Evolutionary conservation across 64 coral and sea anemone species (phyloP).

Genomic region (Stichodactyla mertensii): DNA sequence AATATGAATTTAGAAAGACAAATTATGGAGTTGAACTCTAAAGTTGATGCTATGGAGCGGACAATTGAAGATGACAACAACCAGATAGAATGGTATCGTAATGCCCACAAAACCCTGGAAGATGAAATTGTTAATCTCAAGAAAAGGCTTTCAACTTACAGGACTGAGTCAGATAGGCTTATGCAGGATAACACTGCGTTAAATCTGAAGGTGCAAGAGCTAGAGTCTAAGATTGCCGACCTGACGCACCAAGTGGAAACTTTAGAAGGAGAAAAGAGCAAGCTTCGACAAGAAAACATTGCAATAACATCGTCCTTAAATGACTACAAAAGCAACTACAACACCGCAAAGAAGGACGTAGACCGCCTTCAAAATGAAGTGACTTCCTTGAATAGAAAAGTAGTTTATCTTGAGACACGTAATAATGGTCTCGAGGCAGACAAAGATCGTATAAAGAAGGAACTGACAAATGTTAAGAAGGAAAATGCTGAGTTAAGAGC

Average conservation of each 20-base stretch:
- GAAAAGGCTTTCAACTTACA: slow-evolving; percentile 45
- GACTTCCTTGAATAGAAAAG: slow-evolving; percentile 59
- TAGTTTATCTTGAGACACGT: slow-evolving; percentile 66
- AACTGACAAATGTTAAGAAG: slow-evolving; percentile 56
- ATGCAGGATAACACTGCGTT: slow-evolving; percentile 62
- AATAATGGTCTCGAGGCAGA: slow-evolving; percentile 73
- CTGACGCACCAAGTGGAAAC: slow-evolving; percentile 61
- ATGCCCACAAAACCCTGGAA: slow-evolving; percentile 51
- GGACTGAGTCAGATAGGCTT: slow-evolving; percentile 74
- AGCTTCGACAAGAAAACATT: slow-evolving; percentile 72
- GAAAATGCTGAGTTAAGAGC: slow-evolving; percentile 80
- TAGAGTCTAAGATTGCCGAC: slow-evolving; percentile 63
- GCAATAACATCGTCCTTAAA: slow-evolving; percentile 46
- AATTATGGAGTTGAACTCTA: slow-evolving; percentile 53
- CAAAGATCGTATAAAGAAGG: slow-evolving; percentile 78
- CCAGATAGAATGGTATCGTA: slow-evolving; percentile 86
- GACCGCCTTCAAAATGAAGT: slow-evolving; percentile 89
- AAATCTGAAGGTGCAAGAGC: slow-evolving; percentile 67
- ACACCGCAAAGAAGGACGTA: slow-evolving; percentile 66
- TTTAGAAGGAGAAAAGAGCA: slow-evolving; percentile 76
- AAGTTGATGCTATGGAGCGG: slow-evolving; percentile 55
- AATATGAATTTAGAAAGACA: slow-evolving; percentile 61
- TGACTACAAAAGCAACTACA: slow-evolving; percentile 83
- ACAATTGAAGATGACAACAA: slow-evolving; percentile 57
- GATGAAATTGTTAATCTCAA: slow-evolving; percentile 75